Conservation (phyloP, 2,113 vertebrate genomes). For the Notothenia coriiceps region DNA sequence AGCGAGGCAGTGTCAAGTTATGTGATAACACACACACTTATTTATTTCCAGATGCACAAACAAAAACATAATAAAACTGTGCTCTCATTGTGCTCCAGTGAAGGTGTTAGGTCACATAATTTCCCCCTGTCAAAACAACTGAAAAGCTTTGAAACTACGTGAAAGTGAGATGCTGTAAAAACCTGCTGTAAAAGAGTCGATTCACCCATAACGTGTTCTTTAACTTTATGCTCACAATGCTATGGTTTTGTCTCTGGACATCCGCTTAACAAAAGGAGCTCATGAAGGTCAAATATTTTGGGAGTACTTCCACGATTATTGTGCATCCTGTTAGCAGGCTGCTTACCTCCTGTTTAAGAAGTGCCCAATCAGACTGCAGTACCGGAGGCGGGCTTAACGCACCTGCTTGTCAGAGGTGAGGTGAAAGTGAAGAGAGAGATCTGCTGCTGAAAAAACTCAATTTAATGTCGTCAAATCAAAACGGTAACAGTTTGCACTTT, state of each 20-base stretch:
- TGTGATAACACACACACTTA: conserved; percentile 12
- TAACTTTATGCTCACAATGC: neutral
- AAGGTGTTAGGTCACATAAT: conserved; percentile 24
- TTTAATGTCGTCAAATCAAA: no score
- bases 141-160: neutral
- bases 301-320: no score
- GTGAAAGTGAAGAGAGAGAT: no score
- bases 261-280: neutral
- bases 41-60: conserved; percentile 12
- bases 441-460: no score
- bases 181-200: neutral
- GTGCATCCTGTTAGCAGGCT: no score
- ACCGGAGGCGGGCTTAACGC: no score
- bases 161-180: neutral
- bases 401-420: no score
- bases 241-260: neutral
- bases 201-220: neutral
- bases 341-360: no score
- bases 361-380: no score
- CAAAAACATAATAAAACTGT: neutral
- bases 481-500: no score
- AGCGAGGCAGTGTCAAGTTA: conserved; percentile 14
- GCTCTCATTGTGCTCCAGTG: neutral
- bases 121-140: neutral
- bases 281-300: neutral